Percentiles rank a stretch among this genome's conserved stretches.
phyloP scores from a whole-genome alignment of 2,113 vertebrate genomes.

The Gadus macrocephalus region DNA sequence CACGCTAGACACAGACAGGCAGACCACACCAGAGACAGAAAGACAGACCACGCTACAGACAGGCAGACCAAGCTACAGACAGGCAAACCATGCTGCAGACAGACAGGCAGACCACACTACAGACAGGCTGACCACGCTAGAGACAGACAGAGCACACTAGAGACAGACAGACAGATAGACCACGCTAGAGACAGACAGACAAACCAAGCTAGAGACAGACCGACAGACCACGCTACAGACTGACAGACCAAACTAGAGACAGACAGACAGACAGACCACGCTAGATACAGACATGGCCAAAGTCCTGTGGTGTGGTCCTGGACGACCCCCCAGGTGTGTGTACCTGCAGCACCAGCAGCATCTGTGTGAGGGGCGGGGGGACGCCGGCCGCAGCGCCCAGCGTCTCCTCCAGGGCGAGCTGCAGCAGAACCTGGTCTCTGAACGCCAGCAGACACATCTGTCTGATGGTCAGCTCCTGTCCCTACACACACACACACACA shows the following conservation, averaged over 20 bases:
- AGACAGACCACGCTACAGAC: too few species aligned
- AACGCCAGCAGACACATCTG: slow-evolving; percentile 92
- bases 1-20: too few species aligned
- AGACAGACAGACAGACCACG: too few species aligned
- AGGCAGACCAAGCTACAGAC: too few species aligned
- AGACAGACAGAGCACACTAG: neutral
- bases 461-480: slow-evolving; percentile 90
- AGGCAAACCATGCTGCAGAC: too few species aligned
- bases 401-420: slow-evolving; percentile 79
- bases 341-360: slow-evolving; percentile 91
- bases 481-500: slow-evolving; percentile 64
- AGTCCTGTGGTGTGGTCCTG: too few species aligned
- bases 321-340: neutral
- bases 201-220: neutral
- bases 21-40: too few species aligned
- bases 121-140: neutral
- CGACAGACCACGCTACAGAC: too few species aligned
- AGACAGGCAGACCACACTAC: neutral
- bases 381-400: slow-evolving; percentile 65
- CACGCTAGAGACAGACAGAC: neutral
- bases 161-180: neutral
- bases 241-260: too few species aligned
- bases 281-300: neutral
- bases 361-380: slow-evolving; percentile 84
- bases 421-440: slow-evolving; percentile 86